These are phyloP conservation scores for Arbacia lixula DNA, from an alignment of 53 echinoderm and acorn worm species.

Conservation along the genomic window DNA sequence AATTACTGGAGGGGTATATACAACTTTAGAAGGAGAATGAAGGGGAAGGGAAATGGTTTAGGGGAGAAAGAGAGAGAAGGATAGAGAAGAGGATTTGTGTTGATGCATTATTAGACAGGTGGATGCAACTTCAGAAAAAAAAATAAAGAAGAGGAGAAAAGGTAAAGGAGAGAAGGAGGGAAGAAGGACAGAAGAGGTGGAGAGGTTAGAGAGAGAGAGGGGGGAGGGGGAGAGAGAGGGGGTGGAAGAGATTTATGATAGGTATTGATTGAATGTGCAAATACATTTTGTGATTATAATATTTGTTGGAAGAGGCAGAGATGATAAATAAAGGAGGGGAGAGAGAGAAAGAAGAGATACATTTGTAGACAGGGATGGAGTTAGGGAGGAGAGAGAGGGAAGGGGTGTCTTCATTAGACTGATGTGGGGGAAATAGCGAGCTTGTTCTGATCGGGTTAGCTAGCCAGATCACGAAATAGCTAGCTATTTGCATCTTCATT, in stretches of 20 bases:
- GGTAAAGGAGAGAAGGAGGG: background rate
- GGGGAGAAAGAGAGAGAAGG: background rate
- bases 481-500: too few species aligned
- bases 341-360: background rate
- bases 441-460: too few species aligned
- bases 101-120: background rate
- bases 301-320: background rate
- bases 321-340: background rate
- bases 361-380: background rate
- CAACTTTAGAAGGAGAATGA: background rate
- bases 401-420: background rate
- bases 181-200: background rate
- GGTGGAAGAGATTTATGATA: background rate
- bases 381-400: background rate
- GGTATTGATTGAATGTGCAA: background rate
- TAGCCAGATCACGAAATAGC: too few species aligned
- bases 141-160: background rate
- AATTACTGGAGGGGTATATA: too few species aligned
- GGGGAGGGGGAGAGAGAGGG: background rate
- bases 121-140: background rate
- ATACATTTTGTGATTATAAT: too few species aligned
- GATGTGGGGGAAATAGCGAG: background rate
- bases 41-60: background rate
- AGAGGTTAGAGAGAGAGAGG: background rate
- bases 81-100: background rate